phyloP scores from a whole-genome alignment of 2,888 invertebrate genomes.

The Ormyrus nitidulus region DNA sequence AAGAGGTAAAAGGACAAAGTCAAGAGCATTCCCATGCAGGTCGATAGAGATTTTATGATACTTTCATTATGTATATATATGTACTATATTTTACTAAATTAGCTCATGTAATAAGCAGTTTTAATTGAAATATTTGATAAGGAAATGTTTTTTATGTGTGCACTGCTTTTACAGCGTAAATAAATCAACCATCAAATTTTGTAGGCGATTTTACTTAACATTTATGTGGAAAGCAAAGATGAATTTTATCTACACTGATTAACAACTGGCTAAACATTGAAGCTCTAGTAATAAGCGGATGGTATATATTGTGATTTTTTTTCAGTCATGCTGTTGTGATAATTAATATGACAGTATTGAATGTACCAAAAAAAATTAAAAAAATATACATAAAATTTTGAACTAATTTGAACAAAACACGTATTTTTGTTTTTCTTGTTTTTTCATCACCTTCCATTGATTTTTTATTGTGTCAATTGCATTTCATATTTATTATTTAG shows the following conservation, averaged over 20 bases:
- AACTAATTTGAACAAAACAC: conserved; percentile 19
- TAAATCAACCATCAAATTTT: conserved; percentile 21
- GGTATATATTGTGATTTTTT: conserved; percentile 28
- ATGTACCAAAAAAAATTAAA: conserved; percentile 36
- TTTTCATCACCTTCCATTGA: not conserved
- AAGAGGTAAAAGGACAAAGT: conserved; percentile 45
- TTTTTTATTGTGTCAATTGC: not conserved
- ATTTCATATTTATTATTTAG: too few relatives aligned
- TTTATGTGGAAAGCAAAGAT: conserved; percentile 28
- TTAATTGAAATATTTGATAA: conserved; percentile 12
- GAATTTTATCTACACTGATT: conserved; percentile 36
- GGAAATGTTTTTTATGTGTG: not conserved
- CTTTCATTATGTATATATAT: conserved; percentile 11
- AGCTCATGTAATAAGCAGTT: conserved; percentile 18
- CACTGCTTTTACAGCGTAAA: conserved; percentile 13
- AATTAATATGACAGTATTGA: conserved; percentile 25
- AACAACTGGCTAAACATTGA: conserved; percentile 46
- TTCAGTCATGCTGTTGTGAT: conserved; percentile 35
- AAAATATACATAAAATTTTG: conserved; percentile 32
- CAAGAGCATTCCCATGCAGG: conserved; percentile 71
- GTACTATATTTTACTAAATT: conserved; percentile 28
- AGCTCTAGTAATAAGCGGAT: conserved; percentile 38
- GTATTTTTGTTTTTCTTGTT: not conserved
- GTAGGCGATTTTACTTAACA: conserved; percentile 31
- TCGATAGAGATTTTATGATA: conserved; percentile 29